These are phyloP conservation scores for Drepana arcuata DNA, from an alignment of 1,140 invertebrate genomes.

Conservation along the genomic window DNA sequence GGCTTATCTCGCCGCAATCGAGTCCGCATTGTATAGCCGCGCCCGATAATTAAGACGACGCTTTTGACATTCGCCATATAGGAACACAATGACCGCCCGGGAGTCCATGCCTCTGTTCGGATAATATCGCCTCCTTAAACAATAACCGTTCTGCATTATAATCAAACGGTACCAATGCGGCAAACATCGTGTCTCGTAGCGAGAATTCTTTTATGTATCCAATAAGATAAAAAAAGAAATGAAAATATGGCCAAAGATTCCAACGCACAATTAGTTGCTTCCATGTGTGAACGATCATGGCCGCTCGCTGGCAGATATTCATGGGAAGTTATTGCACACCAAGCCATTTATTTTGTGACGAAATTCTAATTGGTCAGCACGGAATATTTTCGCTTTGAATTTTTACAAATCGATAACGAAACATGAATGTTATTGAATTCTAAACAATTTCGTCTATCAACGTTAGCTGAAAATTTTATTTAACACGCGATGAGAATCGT, in stretches of 20 bases:
- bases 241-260: constrained; percentile 1
- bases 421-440: background rate
- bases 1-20: constrained; percentile 67
- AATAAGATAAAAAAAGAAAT: constrained; percentile 25
- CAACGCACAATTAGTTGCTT: background rate
- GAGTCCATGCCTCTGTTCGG: constrained; percentile 42
- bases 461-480: background rate
- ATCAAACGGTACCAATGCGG: constrained; percentile 63
- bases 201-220: constrained; percentile 34
- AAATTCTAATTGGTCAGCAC: background rate
- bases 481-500: background rate
- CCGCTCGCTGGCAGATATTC: background rate
- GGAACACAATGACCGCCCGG: constrained; percentile 68
- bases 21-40: constrained; percentile 63
- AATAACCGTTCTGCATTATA: constrained; percentile 65
- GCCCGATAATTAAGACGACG: constrained; percentile 71
- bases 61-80: constrained; percentile 71
- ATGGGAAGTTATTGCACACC: background rate
- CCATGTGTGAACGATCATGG: background rate
- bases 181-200: constrained; percentile 60
- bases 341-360: background rate
- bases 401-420: no score
- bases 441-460: background rate
- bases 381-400: background rate
- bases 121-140: constrained; percentile 63